Evolutionary conservation across 2,888 invertebrate genomes (phyloP).

Genomic region (Asteroscopus sphinx): DNA sequence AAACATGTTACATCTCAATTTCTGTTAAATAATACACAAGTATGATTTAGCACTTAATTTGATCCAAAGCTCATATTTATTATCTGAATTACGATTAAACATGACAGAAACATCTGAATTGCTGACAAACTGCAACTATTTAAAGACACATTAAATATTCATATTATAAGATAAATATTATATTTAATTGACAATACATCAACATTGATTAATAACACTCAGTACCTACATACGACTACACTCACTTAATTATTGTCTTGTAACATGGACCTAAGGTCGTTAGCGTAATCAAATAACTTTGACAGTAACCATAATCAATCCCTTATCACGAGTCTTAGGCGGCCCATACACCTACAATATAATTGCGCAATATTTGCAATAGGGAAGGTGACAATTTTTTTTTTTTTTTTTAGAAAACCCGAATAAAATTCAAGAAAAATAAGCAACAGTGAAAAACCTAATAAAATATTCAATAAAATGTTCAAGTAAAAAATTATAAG

Average conservation of each 20-base stretch:
- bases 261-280: slow-evolving; percentile 25
- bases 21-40: slow-evolving; percentile 7
- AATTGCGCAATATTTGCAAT: too few relatives aligned
- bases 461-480: too few relatives aligned
- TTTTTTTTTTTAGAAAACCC: too few relatives aligned
- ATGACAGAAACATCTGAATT: too few relatives aligned
- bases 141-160: slow-evolving; percentile 12
- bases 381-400: too few relatives aligned
- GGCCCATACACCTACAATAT: too few relatives aligned
- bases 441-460: too few relatives aligned
- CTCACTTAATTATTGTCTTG: slow-evolving; percentile 55
- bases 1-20: background rate
- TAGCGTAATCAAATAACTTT: slow-evolving; percentile 10
- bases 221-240: slow-evolving; percentile 32
- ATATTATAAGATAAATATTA: slow-evolving; percentile 14
- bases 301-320: slow-evolving; percentile 7
- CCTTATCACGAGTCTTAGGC: background rate
- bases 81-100: slow-evolving; percentile 8
- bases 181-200: slow-evolving; percentile 57
- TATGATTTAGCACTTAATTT: slow-evolving; percentile 18
- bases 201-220: slow-evolving; percentile 32
- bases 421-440: too few relatives aligned
- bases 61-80: slow-evolving; percentile 7
- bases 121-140: slow-evolving; percentile 11
- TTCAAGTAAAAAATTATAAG: too few relatives aligned